Evolutionary conservation across 1,140 invertebrate species (phyloP), one percentile per base, ranked within the genome.

Genomic region (Hylaeus volcanicus): DNA sequence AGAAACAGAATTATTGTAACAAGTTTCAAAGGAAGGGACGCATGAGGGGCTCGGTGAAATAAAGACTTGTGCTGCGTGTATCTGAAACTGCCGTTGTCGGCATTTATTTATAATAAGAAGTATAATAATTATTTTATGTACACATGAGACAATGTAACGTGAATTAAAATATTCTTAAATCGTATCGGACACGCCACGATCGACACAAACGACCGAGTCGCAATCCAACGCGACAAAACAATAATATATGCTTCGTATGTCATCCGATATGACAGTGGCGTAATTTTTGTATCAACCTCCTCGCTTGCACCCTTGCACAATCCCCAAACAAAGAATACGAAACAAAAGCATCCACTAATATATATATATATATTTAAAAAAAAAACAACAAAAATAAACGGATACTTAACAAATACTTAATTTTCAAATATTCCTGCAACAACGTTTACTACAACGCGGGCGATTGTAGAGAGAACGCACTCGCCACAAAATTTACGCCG

Each of bases 101-200:
- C 90, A 83, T 92, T 92, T 92, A 91, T 92, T 92, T 90, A 88
- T 91, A 89, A 91, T 92, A 92, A 91, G 92, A 89, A 89, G 89
- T 92, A 90, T 91, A 92, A 92, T 92, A 90, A 91, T 92, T 86
- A 89, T 91, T 89, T 90, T 92, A 86, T 92, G 89, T 90, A 92
- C 85, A 87, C 88, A 84, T 82, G 85, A 86, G 88, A 88, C 85
- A 83, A 83, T 85, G 84, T 90, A 92, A 92, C 90, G 89, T 86
- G 83, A 88, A 88, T 88, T 86, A 87, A 88, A 88, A 87, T 80
- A 82, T 88, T 84, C 79, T 85, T 84, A 85, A 77, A 75, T 86
- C 87, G 86, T 82, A 74, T 83, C 71, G 76, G 76, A 68, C 51
- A 61, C 72, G 72, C 71, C 48, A 48, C 78, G 82, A 48, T 43